Evolutionary conservation across 1,140 invertebrate species (phyloP), one percentile per base, ranked within the genome.

Genomic region (Aradophagus sp.): DNA sequence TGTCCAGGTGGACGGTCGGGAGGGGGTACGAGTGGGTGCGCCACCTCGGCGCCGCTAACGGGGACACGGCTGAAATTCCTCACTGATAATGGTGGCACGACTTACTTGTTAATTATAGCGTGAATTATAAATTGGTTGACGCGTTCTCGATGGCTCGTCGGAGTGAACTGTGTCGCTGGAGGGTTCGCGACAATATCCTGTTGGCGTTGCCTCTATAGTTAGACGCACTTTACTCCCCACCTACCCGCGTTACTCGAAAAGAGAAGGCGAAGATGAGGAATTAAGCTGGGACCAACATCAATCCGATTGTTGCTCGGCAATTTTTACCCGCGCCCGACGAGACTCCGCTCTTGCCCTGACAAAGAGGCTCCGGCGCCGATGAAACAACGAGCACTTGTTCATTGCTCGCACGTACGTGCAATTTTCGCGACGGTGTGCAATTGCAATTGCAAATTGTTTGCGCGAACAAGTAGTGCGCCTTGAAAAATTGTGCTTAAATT

Each of bases 191-290:
- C 80, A 83, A 84, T 83, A 78, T 83, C 79, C 78, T 80, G 70
- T 65, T 63, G 74, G 74, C 74, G 70, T 79, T 76, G 78, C 63
- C 81, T 81, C 82, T 85, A 85, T 85, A 85, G 82, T 83, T 85
- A 85, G 83, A 77, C 63, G 68, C 70, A 73, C 74, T 73, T 76
- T 39, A 66, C 74, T 71, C 74, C 68, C 79, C 75, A 74, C 71
- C 75, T 56, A 77, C 72, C 73, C 74, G 61, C 65, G 45, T 53
- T 23, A 38, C 17, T 19, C 19, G 45, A 39, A 42, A 50, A 50
- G 35, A 50, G 55, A 63, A 63, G 56, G 31, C 58, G 56, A 67
- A 55, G 53, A 68, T 55, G 58, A 59, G 35, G 14, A 42, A 20
- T 39, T 62, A 52, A 69, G 16, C 31, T 52, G 17, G 56, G 2